Evolutionary conservation across 1,140 invertebrate genomes (phyloP).

Genomic region (Hirudo medicinalis): DNA sequence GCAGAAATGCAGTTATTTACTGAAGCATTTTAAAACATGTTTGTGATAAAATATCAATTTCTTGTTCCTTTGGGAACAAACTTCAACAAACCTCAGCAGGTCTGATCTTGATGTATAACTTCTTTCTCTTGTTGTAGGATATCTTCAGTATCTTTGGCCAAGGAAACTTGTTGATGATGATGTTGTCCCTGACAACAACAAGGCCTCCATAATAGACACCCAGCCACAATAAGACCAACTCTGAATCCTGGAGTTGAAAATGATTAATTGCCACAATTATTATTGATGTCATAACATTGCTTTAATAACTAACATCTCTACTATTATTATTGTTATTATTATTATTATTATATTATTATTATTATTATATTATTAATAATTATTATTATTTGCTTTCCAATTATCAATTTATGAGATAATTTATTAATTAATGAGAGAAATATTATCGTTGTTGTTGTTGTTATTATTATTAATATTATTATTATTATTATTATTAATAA

Average conservation of each 20-base stretch:
- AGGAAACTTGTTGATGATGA: constrained; percentile 78
- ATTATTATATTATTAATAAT: no score
- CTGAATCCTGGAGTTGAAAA: constrained; percentile 55
- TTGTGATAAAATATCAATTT: no score
- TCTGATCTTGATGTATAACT: constrained; percentile 94
- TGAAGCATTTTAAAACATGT: no score
- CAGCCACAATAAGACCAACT: constrained; percentile 85
- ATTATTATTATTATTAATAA: no score
- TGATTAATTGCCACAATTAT: no score
- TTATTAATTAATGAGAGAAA: neutral
- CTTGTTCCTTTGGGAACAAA: no score
- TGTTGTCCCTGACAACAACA: constrained; percentile 80
- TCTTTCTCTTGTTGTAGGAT: constrained; percentile 83
- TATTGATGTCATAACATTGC: neutral
- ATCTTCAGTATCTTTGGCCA: constrained; percentile 99
- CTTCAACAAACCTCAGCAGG: constrained; percentile 60
- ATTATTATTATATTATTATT: no score
- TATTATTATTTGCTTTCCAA: no score
- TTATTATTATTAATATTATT: no score
- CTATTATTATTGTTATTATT: neutral
- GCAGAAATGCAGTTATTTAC: no score
- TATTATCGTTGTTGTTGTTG: no score
- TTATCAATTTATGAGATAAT: no score
- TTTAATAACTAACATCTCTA: neutral
- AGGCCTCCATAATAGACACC: constrained; percentile 91